These are phyloP conservation scores for Drosophila nr. perissopoda DNA, from an alignment of 2,888 invertebrate species.

Conservation along the genomic window DNA sequence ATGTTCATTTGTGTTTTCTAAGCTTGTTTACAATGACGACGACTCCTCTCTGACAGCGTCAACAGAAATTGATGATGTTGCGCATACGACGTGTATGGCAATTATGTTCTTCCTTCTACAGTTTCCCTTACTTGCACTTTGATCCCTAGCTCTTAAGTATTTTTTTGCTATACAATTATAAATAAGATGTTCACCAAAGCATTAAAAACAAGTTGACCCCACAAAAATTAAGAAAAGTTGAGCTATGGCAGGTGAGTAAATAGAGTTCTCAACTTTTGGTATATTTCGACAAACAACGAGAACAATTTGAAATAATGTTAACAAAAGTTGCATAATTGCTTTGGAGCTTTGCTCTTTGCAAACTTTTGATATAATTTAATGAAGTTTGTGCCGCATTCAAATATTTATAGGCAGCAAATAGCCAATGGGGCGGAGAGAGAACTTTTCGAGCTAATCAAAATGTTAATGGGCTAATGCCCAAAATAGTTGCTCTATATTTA, in stretches of 20 bases:
- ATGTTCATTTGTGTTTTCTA: conserved; percentile 55
- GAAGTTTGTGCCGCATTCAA: conserved; percentile 52
- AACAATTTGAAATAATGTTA: conserved; percentile 46
- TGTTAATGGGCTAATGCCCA: conserved; percentile 61
- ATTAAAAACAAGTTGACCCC: conserved; percentile 39
- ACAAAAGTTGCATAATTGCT: conserved; percentile 62
- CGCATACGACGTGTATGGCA: conserved; percentile 45
- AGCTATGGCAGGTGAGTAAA: conserved; percentile 70
- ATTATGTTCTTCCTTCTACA: conserved; percentile 26
- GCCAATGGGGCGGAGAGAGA: conserved; percentile 31
- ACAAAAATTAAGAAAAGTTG: conserved; percentile 36
- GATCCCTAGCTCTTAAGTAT: conserved; percentile 21
- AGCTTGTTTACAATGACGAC: conserved; percentile 58
- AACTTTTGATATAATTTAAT: conserved; percentile 60
- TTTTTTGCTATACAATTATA: conserved; percentile 45
- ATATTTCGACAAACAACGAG: conserved; percentile 19
- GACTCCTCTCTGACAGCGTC: conserved; percentile 56
- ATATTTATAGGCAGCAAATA: conserved; percentile 59
- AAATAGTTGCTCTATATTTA: conserved; percentile 60
- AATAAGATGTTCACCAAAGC: conserved; percentile 44
- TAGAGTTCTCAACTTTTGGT: conserved; percentile 50
- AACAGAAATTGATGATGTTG: conserved; percentile 54
- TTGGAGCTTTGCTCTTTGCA: conserved; percentile 51
- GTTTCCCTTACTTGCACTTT: not conserved
- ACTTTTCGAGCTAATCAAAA: conserved; percentile 37